phyloP scores from a whole-genome alignment of 2,113 vertebrate species.

The Sarotherodon lohbergeri region DNA sequence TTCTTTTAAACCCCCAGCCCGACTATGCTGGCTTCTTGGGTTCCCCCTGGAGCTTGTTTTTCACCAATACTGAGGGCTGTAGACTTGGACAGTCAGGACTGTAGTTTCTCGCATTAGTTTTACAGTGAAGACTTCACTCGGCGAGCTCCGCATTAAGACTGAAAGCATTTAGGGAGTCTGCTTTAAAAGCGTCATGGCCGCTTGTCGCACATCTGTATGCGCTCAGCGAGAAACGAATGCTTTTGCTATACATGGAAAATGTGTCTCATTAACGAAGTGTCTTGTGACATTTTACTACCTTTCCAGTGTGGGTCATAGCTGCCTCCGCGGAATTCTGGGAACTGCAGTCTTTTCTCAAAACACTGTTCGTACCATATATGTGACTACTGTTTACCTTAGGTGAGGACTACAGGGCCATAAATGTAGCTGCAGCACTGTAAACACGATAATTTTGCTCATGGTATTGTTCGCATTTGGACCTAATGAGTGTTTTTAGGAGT shows the following conservation, averaged over 20 bases:
- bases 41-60: background rate
- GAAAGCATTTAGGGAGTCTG: background rate
- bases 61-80: background rate
- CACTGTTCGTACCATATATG: background rate
- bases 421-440: background rate
- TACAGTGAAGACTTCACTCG: background rate
- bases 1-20: background rate
- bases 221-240: background rate
- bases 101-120: background rate
- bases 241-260: slow-evolving; percentile 57
- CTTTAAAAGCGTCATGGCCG: too few species aligned
- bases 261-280: slow-evolving; percentile 66
- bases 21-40: background rate
- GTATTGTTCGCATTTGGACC: background rate
- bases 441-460: background rate
- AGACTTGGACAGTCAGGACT: background rate
- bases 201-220: background rate
- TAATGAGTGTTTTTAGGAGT: background rate
- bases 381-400: background rate
- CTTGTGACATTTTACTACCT: slow-evolving; percentile 82
- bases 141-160: background rate
- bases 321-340: slow-evolving; percentile 62
- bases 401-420: background rate
- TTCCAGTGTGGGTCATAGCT: slow-evolving; percentile 57
- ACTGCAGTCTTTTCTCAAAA: slow-evolving; percentile 43